Evolutionary conservation across 2,888 invertebrate species (phyloP).

Genomic region (Gerris lacustris): DNA sequence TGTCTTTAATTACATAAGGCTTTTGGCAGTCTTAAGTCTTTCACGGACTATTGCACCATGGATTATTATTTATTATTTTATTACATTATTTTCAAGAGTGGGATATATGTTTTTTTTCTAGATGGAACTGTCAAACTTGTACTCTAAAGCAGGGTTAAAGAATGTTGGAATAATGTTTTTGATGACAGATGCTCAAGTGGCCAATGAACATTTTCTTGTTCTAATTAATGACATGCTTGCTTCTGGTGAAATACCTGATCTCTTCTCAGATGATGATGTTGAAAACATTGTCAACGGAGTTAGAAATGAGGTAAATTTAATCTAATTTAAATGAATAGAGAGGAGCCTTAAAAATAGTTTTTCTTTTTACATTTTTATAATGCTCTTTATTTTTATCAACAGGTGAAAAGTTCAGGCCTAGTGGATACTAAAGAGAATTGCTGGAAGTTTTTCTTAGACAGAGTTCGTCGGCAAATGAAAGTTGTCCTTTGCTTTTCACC

Average conservation of each 20-base stretch:
- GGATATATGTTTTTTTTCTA: constrained; percentile 34
- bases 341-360: background rate
- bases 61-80: too few relatives aligned
- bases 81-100: too few relatives aligned
- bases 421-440: constrained; percentile 89
- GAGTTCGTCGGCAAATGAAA: constrained; percentile 77
- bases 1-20: too few relatives aligned
- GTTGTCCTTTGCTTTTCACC: constrained; percentile 96
- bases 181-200: constrained; percentile 94
- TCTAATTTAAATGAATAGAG: background rate
- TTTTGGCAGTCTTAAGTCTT: too few relatives aligned
- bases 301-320: constrained; percentile 51
- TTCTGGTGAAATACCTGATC: constrained; percentile 88
- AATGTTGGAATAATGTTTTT: constrained; percentile 89
- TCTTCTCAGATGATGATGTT: constrained; percentile 90
- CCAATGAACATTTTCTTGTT: constrained; percentile 88
- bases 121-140: constrained; percentile 72
- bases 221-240: constrained; percentile 90
- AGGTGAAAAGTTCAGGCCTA: constrained; percentile 75
- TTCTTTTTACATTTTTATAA: background rate
- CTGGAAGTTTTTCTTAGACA: constrained; percentile 95
- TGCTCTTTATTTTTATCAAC: constrained; percentile 2
- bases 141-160: constrained; percentile 83
- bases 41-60: too few relatives aligned
- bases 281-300: constrained; percentile 86